Evolutionary conservation across 2,797 vertebrate genomes (phyloP).

Genomic region (Parauchenoglanis ngamensis): DNA sequence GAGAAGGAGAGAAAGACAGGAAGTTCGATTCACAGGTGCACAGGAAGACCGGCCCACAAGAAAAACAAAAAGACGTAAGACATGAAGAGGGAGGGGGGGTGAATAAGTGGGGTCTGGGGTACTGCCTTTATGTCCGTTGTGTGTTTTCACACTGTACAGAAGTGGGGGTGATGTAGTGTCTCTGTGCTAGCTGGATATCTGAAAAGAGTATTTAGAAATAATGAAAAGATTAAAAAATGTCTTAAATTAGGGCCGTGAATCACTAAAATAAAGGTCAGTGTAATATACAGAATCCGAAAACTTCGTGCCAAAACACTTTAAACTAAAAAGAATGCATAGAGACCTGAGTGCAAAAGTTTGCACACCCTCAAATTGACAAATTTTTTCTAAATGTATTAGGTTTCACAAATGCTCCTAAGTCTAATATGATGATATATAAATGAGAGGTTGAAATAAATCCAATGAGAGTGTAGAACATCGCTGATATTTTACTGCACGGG

Average conservation of each 20-base stretch:
- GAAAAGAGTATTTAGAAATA: neutral
- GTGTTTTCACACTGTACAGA: neutral
- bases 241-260: neutral
- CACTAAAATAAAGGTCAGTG: neutral
- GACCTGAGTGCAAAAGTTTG: neutral
- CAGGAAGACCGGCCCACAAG: constrained; percentile 76
- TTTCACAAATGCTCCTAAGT: neutral
- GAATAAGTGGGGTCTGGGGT: neutral
- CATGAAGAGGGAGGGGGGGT: neutral
- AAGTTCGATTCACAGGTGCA: constrained; percentile 80
- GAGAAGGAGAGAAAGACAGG: constrained; percentile 72
- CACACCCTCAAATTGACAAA: neutral
- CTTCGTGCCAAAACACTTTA: neutral
- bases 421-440: neutral
- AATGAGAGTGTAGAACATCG: neutral
- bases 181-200: neutral
- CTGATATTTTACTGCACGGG: neutral
- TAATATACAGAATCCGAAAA: neutral
- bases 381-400: too few relatives aligned
- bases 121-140: constrained; percentile 11
- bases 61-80: constrained; percentile 53
- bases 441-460: neutral
- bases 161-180: neutral
- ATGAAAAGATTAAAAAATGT: neutral
- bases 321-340: neutral